Percentiles rank a stretch among this genome's conserved stretches.
Conservation (phyloP, 2,113 vertebrate species). For the Cebidichthys violaceus region DNA sequence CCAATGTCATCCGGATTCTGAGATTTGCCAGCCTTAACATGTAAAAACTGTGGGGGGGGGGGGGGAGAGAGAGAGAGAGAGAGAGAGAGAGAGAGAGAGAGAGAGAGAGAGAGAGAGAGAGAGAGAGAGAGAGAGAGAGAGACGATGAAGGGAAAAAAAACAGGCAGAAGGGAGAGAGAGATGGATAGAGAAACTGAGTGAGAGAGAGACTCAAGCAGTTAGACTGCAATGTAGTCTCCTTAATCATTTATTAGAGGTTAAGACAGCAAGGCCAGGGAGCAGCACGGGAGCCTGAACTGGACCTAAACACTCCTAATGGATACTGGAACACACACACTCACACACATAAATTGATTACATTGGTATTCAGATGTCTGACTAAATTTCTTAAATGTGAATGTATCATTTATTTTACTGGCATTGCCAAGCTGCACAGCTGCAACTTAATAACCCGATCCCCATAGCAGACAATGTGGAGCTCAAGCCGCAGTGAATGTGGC, state of each 20-base stretch:
- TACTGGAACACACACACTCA: slow-evolving; percentile 12
- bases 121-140: not conserved
- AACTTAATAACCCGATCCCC: not conserved
- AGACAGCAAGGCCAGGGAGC: slow-evolving; percentile 52
- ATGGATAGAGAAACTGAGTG: not conserved
- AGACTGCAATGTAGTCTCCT: slow-evolving; percentile 57
- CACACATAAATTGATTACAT: not conserved
- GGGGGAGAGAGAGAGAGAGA: not conserved
- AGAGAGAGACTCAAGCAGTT: slow-evolving; percentile 20
- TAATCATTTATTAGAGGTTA: slow-evolving; percentile 76
- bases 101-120: not conserved
- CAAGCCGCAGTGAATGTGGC: not conserved
- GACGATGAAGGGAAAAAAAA: not conserved
- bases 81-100: not conserved
- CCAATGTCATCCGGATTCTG: no score
- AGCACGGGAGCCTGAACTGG: slow-evolving; percentile 56
- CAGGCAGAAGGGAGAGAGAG: not conserved
- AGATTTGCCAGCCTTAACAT: no score
- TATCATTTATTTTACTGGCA: slow-evolving; percentile 11
- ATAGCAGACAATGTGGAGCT: not conserved
- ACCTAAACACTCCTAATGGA: slow-evolving; percentile 56
- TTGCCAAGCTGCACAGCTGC: not conserved
- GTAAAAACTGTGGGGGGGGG: no score
- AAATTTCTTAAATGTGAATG: slow-evolving; percentile 4
- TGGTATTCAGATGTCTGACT: slow-evolving; percentile 19